phyloP scores from a whole-genome alignment of 2,888 invertebrate species.

The Parelbella ahira region DNA sequence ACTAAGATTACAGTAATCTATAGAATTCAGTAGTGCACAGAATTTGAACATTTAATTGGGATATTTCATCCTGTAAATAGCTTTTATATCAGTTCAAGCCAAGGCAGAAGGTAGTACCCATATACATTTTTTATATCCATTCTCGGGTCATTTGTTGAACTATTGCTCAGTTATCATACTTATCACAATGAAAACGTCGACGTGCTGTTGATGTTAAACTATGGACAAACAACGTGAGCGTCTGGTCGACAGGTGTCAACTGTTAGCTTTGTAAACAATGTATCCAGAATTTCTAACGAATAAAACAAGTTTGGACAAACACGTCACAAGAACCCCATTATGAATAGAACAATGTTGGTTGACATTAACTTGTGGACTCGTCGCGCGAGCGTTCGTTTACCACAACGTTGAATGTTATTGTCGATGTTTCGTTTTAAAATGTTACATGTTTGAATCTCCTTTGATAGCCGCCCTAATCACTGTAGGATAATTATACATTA shows the following conservation, averaged over 20 bases:
- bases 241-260: slow-evolving; percentile 47
- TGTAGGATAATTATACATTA: too few relatives aligned
- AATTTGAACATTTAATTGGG: too few relatives aligned
- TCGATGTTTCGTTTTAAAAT: too few relatives aligned
- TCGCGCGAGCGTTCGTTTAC: slow-evolving; percentile 31
- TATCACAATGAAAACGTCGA: slow-evolving; percentile 11
- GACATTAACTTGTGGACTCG: slow-evolving; percentile 3
- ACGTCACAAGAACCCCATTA: slow-evolving; percentile 27
- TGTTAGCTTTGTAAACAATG: slow-evolving; percentile 59
- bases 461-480: too few relatives aligned
- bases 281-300: slow-evolving; percentile 51
- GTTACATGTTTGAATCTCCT: too few relatives aligned
- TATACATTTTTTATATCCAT: too few relatives aligned
- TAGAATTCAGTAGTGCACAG: too few relatives aligned
- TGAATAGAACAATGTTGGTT: slow-evolving; percentile 23
- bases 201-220: slow-evolving; percentile 12
- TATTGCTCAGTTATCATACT: slow-evolving; percentile 16
- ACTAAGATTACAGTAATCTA: too few relatives aligned
- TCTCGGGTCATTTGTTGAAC: slow-evolving; percentile 2
- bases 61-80: too few relatives aligned
- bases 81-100: too few relatives aligned
- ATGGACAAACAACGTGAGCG: slow-evolving; percentile 13
- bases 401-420: neutral
- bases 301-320: slow-evolving; percentile 34
- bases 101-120: too few relatives aligned